phyloP scores from a whole-genome alignment of 2,113 vertebrate species.

The Dipodomys ordii region DNA sequence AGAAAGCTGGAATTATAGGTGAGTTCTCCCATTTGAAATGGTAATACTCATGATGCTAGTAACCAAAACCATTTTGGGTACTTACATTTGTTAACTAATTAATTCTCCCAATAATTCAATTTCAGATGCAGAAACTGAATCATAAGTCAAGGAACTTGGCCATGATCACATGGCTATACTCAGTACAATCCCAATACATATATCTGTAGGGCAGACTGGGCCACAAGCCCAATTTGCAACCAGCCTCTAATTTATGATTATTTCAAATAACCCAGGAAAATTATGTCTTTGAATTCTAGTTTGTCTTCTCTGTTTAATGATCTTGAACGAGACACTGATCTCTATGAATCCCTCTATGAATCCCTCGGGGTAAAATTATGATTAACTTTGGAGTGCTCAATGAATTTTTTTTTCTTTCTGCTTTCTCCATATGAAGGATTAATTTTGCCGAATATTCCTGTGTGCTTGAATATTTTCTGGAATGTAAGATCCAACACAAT shows the following conservation, averaged over 20 bases:
- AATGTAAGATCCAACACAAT: slow-evolving; percentile 26
- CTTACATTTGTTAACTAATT: slow-evolving; percentile 35
- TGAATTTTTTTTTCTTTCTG: slow-evolving; percentile 49
- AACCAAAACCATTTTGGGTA: neutral
- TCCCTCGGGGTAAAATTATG: neutral
- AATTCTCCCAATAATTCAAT: neutral
- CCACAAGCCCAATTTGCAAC: neutral
- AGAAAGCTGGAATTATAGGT: neutral
- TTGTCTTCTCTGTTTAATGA: slow-evolving; percentile 33
- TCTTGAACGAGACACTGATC: neutral
- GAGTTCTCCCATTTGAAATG: slow-evolving; percentile 36
- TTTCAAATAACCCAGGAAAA: slow-evolving; percentile 19
- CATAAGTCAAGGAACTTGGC: slow-evolving; percentile 44
- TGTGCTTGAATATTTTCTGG: neutral
- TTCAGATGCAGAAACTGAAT: slow-evolving; percentile 35
- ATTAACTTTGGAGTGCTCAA: neutral
- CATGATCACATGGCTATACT: neutral
- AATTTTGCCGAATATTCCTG: neutral
- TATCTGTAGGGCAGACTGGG: neutral
- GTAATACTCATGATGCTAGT: neutral
- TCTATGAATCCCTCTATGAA: neutral
- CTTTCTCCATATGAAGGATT: neutral
- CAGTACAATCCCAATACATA: neutral
- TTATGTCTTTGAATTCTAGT: slow-evolving; percentile 34
- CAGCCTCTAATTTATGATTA: neutral